Evolutionary conservation across 2,113 vertebrate genomes (phyloP), one percentile per base, ranked within the genome.

Genomic region (Myotis davidii): DNA sequence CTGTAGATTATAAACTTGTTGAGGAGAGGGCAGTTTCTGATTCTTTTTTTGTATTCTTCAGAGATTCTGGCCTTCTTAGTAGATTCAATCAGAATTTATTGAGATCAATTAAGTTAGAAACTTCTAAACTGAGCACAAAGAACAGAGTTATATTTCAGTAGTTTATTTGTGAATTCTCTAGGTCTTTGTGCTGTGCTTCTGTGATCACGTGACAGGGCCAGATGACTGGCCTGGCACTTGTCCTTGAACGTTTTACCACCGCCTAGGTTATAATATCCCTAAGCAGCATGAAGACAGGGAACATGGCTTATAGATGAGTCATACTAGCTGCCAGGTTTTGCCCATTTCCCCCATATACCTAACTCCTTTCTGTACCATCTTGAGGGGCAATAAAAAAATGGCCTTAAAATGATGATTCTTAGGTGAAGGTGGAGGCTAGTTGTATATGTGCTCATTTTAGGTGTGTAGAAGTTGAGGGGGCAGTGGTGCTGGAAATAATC

Each of bases 41-140:
- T 85, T 79, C 21, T 56, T 65, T 50, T 54, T 45, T 50, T 48
- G 18, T 76, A 23, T 95, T 88, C 56, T 54, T 32, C 54, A 90
- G 79, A 89, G 54, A 81, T 61, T 90, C 50, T 79, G 50, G 45
- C 56, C 34, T 82, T 94, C 61, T 56, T 94, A 27, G 25, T 96
- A 85, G 67, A 79, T 70, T 90, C 39, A 73, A 3, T 89, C 64
- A 93, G 88, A 91, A 91, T 84, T 70, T 86, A 74, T 73, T 83
- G 88, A 74, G 42, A 73, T 95, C 86, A 92, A 5, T 97, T 95
- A 88, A 87, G 65, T 42, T 84, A 88, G 83, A 79, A 74, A 69
- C 76, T 93, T 93, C 87, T 89, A 79, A 87, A 79, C 45, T 70
- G 64, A 90, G 61, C 34, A 65, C 84, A 50, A 85, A 91, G 45